A percentile compares a stretch with the other conserved stretches of the same genome.
These are phyloP conservation scores for Calypte anna DNA, from an alignment of 2,113 vertebrate genomes.

Conservation along the genomic window DNA sequence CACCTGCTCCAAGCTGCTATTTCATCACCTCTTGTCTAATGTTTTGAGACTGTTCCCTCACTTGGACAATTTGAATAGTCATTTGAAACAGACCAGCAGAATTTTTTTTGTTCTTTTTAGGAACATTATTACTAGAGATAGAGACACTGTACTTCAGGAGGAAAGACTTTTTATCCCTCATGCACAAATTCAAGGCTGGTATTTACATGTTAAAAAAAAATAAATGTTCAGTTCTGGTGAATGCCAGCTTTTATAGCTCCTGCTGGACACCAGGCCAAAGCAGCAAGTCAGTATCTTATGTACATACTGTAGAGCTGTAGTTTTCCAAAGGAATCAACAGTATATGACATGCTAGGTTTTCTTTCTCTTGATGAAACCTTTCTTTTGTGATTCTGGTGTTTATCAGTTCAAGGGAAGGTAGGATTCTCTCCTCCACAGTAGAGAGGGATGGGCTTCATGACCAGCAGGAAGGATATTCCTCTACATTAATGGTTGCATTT, in stretches of 20 bases:
- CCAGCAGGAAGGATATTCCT: not conserved
- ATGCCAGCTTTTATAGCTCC: not conserved
- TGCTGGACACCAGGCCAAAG: not conserved
- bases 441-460: not conserved
- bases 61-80: not conserved
- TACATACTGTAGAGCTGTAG: not conserved
- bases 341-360: not conserved
- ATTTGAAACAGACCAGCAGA: not conserved
- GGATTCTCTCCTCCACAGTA: not conserved
- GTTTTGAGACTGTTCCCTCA: not conserved
- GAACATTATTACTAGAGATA: not conserved
- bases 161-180: not conserved
- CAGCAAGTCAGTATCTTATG: not conserved
- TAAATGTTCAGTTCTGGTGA: not conserved
- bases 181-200: not conserved
- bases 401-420: not conserved
- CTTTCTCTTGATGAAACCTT: not conserved
- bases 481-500: not conserved
- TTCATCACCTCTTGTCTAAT: not conserved
- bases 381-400: not conserved
- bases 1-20: not conserved
- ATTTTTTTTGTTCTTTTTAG: not conserved
- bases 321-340: not conserved
- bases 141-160: not conserved
- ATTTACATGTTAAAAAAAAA: not conserved